A percentile compares a stretch with the other conserved stretches of the same genome.
Conservation (phyloP, 2,888 invertebrate genomes). For the Sialis fuliginosa region DNA sequence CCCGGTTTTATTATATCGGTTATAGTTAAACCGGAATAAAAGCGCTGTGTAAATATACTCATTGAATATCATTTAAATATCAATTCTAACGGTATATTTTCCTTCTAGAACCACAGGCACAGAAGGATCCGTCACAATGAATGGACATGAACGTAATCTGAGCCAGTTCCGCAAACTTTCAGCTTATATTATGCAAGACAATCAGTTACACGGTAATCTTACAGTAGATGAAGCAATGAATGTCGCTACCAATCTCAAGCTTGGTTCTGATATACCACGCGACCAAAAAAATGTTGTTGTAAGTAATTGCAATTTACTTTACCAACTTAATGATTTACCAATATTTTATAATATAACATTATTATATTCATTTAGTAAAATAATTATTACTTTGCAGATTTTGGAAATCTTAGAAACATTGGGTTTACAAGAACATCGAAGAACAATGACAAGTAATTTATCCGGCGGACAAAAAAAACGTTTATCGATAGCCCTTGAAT, state of each 20-base stretch:
- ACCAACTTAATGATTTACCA: no score
- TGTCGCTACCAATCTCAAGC: conserved; percentile 79
- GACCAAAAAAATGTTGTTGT: conserved; percentile 72
- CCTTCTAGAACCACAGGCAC: conserved; percentile 54
- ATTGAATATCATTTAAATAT: no score
- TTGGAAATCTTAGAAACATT: conserved; percentile 82
- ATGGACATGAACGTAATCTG: conserved; percentile 64
- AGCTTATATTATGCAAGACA: conserved; percentile 94
- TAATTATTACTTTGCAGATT: conserved; percentile 40
- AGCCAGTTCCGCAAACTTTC: conserved; percentile 82
- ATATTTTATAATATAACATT: no score
- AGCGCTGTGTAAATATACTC: no score
- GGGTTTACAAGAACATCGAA: conserved; percentile 68
- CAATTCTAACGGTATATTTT: conserved; percentile 4
- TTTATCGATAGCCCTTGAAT: conserved; percentile 81
- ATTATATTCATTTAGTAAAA: conserved; percentile 3
- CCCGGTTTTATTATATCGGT: no score
- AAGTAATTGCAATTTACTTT: conserved; percentile 21
- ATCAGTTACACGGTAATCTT: conserved; percentile 78
- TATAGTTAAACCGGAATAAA: no score
- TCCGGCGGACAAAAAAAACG: conserved; percentile 94
- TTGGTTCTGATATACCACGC: conserved; percentile 50
- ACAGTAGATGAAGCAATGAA: conserved; percentile 90
- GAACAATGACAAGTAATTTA: conserved; percentile 78
- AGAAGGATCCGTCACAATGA: conserved; percentile 71